Evolutionary conservation across 2,113 vertebrate genomes (phyloP), one percentile per base, ranked within the genome.

Genomic region (Lycocorax pyrrhopterus): DNA sequence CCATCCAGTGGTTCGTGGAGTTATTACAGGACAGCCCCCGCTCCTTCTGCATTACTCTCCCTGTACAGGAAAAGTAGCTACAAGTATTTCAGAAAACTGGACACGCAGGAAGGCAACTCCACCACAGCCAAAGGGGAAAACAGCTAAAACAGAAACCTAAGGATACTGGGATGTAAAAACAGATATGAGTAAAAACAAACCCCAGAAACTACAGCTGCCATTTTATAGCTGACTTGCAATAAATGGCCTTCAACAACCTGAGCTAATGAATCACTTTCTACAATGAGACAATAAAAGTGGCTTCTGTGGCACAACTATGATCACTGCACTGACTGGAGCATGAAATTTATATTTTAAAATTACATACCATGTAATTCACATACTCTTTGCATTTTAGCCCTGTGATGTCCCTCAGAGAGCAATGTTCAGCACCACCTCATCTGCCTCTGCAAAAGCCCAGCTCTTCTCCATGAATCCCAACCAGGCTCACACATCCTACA

Each of bases 1-100:
- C 94, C 96, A 96, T 78, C 94, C 92, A 87, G 94, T 95, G 96
- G 94, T 84, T 87, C 94, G 30, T 11, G 44, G 32, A 93, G 92
- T 94, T 88, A 97, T 10, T 94, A 82, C 94, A 94, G 59, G 76
- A 56, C 56, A 89, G 72, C 47, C 89, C 43, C 66, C 18, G 49
- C 64, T 68, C 52, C 16, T 1, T n/a, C 88, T 53, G 53, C 37
- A 3, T 11, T 6, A 5, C 35, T 32, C 53, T 71, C 6, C 15
- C 60, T 81, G 66, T 10, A 23, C 47, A 41, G 71, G 37, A 56
- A 75, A 75, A 53, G 43, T 9, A 75, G 15, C 16, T 59, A 10
- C 58, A 89, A 64, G 18, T 51, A 55, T 62, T 87, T 77, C 80
- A 81, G 35, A 83, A 77, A 68, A 74, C 47, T 56, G 20, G 53